Evolutionary conservation across 2,113 vertebrate species (phyloP).

Genomic region (Channa argus): DNA sequence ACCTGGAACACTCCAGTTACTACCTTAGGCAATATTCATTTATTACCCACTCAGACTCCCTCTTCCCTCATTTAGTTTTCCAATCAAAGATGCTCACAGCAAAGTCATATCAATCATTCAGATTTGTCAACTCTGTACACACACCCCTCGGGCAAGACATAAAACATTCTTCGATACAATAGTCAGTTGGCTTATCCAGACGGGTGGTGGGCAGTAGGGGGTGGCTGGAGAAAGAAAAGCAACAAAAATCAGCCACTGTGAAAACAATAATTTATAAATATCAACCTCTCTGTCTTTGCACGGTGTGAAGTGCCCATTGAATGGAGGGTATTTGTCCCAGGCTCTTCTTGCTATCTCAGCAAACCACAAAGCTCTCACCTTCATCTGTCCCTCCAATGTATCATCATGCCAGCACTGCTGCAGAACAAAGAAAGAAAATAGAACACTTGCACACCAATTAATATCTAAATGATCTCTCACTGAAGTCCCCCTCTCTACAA

Average conservation of each 20-base stretch:
- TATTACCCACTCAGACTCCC: slow-evolving; percentile 16
- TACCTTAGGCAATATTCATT: slow-evolving; percentile 54
- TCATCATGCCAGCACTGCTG: slow-evolving; percentile 2
- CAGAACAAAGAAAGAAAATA: slow-evolving; percentile 3
- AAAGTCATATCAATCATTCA: slow-evolving; percentile 69
- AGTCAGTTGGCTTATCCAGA: slow-evolving; percentile 48
- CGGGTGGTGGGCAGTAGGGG: not conserved
- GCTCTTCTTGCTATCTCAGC: slow-evolving; percentile 43
- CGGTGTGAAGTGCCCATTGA: slow-evolving; percentile 66
- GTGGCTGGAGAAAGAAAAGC: slow-evolving; percentile 15
- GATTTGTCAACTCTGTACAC: slow-evolving; percentile 58
- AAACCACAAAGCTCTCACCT: slow-evolving; percentile 5
- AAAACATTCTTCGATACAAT: slow-evolving; percentile 63
- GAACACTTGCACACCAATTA: slow-evolving; percentile 41
- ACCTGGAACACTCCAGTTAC: slow-evolving; percentile 27
- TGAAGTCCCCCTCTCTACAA: slow-evolving; percentile 18
- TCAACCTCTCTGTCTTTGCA: slow-evolving; percentile 45
- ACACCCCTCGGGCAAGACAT: slow-evolving; percentile 55
- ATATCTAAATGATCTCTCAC: slow-evolving; percentile 39
- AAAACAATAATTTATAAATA: slow-evolving; percentile 64
- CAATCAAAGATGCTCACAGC: slow-evolving; percentile 61
- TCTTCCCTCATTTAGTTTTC: slow-evolving; percentile 57
- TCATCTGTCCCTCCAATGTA: slow-evolving; percentile 37
- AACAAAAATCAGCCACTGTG: slow-evolving; percentile 25
- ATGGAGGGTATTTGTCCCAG: slow-evolving; percentile 58